Evolutionary conservation across 2,888 invertebrate genomes (phyloP).

Genomic region (Camptogramma bilineatum): DNA sequence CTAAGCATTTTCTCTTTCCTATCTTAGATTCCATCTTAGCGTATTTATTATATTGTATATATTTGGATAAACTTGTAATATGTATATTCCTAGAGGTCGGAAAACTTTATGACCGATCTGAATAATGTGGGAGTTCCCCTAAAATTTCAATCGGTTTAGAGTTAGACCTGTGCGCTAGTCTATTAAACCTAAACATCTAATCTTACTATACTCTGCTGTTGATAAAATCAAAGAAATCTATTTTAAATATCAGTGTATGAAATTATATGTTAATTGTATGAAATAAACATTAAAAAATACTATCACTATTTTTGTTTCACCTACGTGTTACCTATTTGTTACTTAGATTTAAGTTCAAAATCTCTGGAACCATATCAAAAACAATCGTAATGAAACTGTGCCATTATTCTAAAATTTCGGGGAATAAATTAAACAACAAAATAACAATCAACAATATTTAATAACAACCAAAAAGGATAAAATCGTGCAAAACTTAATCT

Average conservation of each 20-base stretch:
- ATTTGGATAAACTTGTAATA: slow-evolving; percentile 37
- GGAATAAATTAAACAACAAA: slow-evolving; percentile 47
- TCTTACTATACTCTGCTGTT: slow-evolving; percentile 65
- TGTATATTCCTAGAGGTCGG: slow-evolving; percentile 2
- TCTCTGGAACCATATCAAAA: no score
- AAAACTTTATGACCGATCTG: slow-evolving; percentile 19
- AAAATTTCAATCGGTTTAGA: slow-evolving; percentile 9
- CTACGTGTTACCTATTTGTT: no score
- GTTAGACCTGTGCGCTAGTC: slow-evolving; percentile 35
- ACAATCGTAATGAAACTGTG: not conserved
- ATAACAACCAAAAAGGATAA: slow-evolving; percentile 57
- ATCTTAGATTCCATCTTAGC: slow-evolving; percentile 7
- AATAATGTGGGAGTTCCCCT: not conserved
- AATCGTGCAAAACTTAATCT: slow-evolving; percentile 50
- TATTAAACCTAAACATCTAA: slow-evolving; percentile 49
- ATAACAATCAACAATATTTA: slow-evolving; percentile 55
- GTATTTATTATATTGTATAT: slow-evolving; percentile 24
- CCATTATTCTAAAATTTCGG: not conserved
- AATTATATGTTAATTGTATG: slow-evolving; percentile 80
- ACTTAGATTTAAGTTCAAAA: no score
- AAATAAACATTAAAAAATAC: slow-evolving; percentile 66
- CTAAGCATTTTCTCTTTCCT: slow-evolving; percentile 7
- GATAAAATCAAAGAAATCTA: slow-evolving; percentile 76
- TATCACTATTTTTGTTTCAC: not conserved
- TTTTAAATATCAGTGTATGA: slow-evolving; percentile 84